phyloP scores from a whole-genome alignment of 2,888 invertebrate genomes.

The Drosophila tanythrix region DNA sequence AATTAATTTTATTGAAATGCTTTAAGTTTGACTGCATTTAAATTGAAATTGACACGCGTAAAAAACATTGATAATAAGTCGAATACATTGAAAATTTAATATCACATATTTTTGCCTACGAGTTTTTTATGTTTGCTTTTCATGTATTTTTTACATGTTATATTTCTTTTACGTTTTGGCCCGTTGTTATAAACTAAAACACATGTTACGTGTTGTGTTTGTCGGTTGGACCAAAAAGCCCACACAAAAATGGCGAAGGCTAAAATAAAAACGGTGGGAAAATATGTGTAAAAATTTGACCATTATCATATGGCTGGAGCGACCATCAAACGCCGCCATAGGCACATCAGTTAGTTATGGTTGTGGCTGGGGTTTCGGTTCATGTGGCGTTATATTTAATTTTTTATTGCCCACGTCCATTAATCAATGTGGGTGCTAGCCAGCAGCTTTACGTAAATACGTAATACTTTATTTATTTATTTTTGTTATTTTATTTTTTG shows the following conservation, averaged over 20 bases:
- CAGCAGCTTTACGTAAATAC: constrained; percentile 13
- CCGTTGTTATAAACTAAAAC: constrained; percentile 59
- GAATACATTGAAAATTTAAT: constrained; percentile 24
- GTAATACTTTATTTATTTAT: not conserved
- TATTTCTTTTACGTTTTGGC: constrained; percentile 12
- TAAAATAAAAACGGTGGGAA: constrained; percentile 25
- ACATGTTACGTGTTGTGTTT: constrained; percentile 64
- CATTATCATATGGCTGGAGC: constrained; percentile 58
- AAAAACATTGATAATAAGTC: constrained; percentile 10
- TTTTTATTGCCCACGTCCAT: constrained; percentile 45
- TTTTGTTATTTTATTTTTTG: not conserved
- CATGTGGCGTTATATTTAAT: constrained; percentile 58
- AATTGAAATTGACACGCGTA: not conserved
- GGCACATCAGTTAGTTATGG: constrained; percentile 44
- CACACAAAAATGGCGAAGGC: not conserved
- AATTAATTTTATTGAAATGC: not conserved
- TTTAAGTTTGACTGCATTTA: not conserved
- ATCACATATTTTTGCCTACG: constrained; percentile 30
- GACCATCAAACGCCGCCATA: constrained; percentile 43
- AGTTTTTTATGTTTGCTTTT: constrained; percentile 37
- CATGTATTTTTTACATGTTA: constrained; percentile 17
- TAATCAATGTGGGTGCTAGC: constrained; percentile 51
- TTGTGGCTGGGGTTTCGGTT: constrained; percentile 43
- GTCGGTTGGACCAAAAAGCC: constrained; percentile 38
- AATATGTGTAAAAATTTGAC: constrained; percentile 50